Base-by-base conservation (phyloP, 1,140 invertebrate species). In the Lepidostoma basale region DNA sequence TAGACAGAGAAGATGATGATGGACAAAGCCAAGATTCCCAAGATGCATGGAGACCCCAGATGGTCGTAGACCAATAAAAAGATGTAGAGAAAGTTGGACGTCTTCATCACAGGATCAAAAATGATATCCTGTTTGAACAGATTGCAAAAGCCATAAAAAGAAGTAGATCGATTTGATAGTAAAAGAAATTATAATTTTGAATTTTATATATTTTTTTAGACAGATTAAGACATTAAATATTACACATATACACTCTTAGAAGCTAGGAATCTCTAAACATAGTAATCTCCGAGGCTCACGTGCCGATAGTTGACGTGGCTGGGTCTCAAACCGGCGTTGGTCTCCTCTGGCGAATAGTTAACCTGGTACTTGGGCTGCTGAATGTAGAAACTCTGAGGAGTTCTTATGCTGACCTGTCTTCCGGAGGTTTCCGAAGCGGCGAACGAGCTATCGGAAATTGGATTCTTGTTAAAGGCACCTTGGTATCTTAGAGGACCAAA, bases 341-440 rank as follows among this genome's bases (percentile, higher is more conserved):
- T 73, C 20, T 73, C 71, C n/a, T 67, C 63, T 4, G 71, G 63
- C 10, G 67, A 59, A 28, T 40, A 72, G 10, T 62, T 45, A 3
- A 62, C 59, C 8, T 63, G 62, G 36, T 63, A 73, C 44, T 59
- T 67, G 9, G 67, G 67, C 54, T 66, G 81, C 14, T 81, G 80
- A 0, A 83, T 63, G 30, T 77, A 83, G 67, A 78, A 83, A 3
- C 79, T 81, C 3, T 78, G 74, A 0, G 82, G 81, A 0, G 82
- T 82, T 47, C 81, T 75, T 59, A 83, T 75, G 54, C 77, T 82
- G 1, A 83, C 78, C 25, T 79, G 77, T 36, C 74, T 70, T 1
- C 79, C 77, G 76, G 5, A 76, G 77, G 2, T 76, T 67, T 69
- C 70, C 2, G 71, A 73, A 4, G 63, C 63, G 3, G 71, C 62